Conservation (phyloP, 2,888 invertebrate species). For the Ochropleura plecta region DNA sequence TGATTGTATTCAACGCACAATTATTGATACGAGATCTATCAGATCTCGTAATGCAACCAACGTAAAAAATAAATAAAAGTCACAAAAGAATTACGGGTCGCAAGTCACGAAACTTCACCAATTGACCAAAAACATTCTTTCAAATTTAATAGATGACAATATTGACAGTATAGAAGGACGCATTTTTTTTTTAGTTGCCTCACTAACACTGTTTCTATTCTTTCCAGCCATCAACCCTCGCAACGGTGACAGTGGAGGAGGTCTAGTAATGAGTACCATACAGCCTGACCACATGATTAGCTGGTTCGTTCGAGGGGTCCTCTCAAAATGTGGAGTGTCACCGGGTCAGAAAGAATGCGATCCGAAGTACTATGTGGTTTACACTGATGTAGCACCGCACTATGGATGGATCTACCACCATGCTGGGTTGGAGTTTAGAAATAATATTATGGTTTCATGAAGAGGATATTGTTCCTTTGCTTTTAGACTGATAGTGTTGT, state of each 20-base stretch:
- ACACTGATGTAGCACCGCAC: slow-evolving; percentile 84
- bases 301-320: slow-evolving; percentile 84
- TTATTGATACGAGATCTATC: too few species aligned
- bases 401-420: slow-evolving; percentile 86
- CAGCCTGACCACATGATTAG: slow-evolving; percentile 82
- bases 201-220: neutral
- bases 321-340: slow-evolving; percentile 83
- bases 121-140: too few species aligned
- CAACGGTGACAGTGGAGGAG: slow-evolving; percentile 92
- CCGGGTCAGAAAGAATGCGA: slow-evolving; percentile 76
- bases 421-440: slow-evolving; percentile 76
- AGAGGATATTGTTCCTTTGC: neutral
- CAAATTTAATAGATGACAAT: too few species aligned
- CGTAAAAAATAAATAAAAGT: too few species aligned
- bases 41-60: too few species aligned
- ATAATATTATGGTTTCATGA: slow-evolving; percentile 67
- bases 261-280: slow-evolving; percentile 85
- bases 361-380: slow-evolving; percentile 81
- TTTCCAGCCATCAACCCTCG: slow-evolving; percentile 89
- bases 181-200: too few species aligned
- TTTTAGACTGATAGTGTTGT: slow-evolving; percentile 9
- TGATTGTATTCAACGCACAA: too few species aligned
- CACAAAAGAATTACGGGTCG: too few species aligned
- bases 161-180: too few species aligned
- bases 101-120: too few species aligned